These are phyloP conservation scores for Drosophila ercepeae DNA, from an alignment of 1,140 invertebrate species.

Conservation along the genomic window DNA sequence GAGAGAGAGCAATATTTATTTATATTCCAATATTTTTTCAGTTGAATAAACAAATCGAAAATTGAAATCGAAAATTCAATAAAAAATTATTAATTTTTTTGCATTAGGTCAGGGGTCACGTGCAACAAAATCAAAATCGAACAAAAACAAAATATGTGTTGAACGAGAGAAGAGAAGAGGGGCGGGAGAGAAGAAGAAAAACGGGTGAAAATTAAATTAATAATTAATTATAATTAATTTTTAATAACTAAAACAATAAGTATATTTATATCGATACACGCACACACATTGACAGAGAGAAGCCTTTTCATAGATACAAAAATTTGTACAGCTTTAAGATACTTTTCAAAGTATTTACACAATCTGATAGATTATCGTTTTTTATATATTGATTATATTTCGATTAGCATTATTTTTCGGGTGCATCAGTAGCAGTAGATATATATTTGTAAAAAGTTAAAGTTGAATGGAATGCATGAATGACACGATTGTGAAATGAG, in stretches of 20 bases:
- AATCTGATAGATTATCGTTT: constrained; percentile 18
- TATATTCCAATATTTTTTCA: constrained; percentile 50
- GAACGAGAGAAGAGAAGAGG: constrained; percentile 2
- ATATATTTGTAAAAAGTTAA: no score
- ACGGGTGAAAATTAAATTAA: constrained; percentile 63
- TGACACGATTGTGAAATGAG: constrained; percentile 64
- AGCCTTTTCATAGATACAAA: constrained; percentile 22
- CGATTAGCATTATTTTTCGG: constrained; percentile 10
- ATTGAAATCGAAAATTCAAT: constrained; percentile 37
- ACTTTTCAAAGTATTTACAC: constrained; percentile 8
- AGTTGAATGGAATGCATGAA: constrained; percentile 61
- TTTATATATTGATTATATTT: constrained; percentile 4
- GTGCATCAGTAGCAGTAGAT: constrained; percentile 33
- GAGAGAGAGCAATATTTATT: constrained; percentile 35
- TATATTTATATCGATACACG: constrained; percentile 57
- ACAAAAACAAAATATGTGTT: constrained; percentile 68
- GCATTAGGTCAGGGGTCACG: constrained; percentile 40
- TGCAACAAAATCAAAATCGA: constrained; percentile 49
- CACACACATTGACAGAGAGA: constrained; percentile 29
- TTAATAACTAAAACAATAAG: constrained; percentile 4
- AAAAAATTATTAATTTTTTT: constrained; percentile 11
- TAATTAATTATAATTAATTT: constrained; percentile 38
- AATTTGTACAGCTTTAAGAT: constrained; percentile 32
- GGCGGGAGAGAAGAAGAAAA: constrained; percentile 38
- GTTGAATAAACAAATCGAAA: constrained; percentile 42